Conservation (phyloP, 2,113 vertebrate genomes). For the Scalopus aquaticus region DNA sequence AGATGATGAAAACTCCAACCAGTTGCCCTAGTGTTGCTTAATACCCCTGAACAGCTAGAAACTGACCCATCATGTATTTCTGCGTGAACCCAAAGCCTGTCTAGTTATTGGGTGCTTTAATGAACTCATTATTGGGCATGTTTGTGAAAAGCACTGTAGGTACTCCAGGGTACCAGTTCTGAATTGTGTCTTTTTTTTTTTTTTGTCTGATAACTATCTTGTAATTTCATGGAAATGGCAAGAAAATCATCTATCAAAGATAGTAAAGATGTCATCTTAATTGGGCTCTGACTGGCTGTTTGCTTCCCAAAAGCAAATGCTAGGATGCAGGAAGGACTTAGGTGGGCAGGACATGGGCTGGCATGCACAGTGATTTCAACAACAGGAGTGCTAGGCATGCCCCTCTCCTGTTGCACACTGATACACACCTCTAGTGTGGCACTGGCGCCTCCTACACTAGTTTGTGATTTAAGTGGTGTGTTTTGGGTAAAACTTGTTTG, state of each 20-base stretch:
- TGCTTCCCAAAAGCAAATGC: not conserved
- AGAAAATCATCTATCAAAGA: not conserved
- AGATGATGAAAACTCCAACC: fast-evolving
- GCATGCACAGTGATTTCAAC: fast-evolving
- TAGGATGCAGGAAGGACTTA: not conserved
- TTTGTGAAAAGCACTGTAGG: not conserved
- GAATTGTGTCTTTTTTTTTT: not conserved
- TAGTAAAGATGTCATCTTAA: not conserved
- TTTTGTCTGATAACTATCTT: not conserved
- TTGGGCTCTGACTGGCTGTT: not conserved
- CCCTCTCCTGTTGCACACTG: not conserved
- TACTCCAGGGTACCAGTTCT: not conserved
- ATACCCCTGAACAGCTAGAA: not conserved
- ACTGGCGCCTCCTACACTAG: fast-evolving
- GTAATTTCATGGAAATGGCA: not conserved
- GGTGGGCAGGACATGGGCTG: fast-evolving
- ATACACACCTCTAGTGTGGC: fast-evolving
- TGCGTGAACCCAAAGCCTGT: not conserved
- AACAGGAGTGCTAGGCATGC: fast-evolving
- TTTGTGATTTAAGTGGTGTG: not conserved
- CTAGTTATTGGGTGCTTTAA: not conserved
- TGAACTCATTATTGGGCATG: not conserved
- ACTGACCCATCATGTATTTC: fast-evolving
- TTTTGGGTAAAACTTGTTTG: not conserved
- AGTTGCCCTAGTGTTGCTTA: not conserved